A percentile compares a stretch with the other conserved stretches of the same genome.
These are phyloP conservation scores for Lacanobia wlatinum DNA, from an alignment of 2,888 invertebrate species.

Conservation along the genomic window DNA sequence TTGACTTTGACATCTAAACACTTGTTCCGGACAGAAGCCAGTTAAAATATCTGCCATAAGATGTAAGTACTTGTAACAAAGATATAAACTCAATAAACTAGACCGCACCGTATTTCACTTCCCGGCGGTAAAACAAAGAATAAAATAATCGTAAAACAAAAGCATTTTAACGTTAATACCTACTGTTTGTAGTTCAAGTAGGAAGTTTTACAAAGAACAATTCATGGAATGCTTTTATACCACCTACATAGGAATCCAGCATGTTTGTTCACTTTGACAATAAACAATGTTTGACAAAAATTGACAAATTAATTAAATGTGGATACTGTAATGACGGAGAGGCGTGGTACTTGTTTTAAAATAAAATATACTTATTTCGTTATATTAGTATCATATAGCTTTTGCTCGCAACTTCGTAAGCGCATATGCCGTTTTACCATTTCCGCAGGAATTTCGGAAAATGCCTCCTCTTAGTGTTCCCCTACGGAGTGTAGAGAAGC, in stretches of 20 bases:
- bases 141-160: constrained; percentile 49
- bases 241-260: neutral
- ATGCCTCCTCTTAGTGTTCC: no score
- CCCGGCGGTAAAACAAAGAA: constrained; percentile 19
- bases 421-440: no score
- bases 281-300: neutral
- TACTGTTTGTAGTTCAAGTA: constrained; percentile 15
- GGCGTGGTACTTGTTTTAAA: no score
- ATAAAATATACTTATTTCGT: no score
- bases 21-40: neutral
- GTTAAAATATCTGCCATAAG: constrained; percentile 5
- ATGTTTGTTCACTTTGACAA: neutral
- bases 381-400: no score
- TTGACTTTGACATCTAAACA: no score
- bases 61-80: constrained; percentile 22
- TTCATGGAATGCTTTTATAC: constrained; percentile 1
- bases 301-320: neutral
- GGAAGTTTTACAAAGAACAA: constrained; percentile 29
- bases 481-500: no score
- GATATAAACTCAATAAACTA: constrained; percentile 31
- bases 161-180: constrained; percentile 24
- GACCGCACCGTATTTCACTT: constrained; percentile 18
- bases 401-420: no score
- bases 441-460: no score
- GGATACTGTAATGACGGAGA: no score